phyloP scores from a whole-genome alignment of 2,888 invertebrate genomes.

The Patella caerulea region DNA sequence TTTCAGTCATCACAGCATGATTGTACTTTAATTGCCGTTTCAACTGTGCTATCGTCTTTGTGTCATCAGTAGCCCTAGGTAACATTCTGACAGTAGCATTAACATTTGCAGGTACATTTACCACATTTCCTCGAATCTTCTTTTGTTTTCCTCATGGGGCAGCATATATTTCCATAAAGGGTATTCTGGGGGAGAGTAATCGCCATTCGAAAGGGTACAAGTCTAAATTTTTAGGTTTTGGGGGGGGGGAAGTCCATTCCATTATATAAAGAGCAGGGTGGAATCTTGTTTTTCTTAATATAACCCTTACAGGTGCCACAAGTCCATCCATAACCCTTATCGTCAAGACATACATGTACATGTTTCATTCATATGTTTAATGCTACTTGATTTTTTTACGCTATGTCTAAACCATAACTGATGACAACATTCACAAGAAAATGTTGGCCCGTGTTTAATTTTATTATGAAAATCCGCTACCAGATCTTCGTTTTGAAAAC shows the following conservation, averaged over 20 bases:
- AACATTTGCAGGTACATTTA: slow-evolving; percentile 11
- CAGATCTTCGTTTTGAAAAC: too few species aligned
- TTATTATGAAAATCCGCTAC: too few species aligned
- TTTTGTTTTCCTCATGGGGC: not conserved
- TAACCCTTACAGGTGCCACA: not conserved
- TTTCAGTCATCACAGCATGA: not conserved
- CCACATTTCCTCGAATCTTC: not conserved
- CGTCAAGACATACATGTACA: not conserved
- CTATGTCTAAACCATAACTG: too few species aligned
- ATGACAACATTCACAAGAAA: too few species aligned
- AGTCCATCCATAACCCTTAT: not conserved
- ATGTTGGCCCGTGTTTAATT: too few species aligned
- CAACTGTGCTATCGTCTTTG: slow-evolving; percentile 13
- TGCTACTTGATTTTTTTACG: not conserved
- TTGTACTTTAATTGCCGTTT: slow-evolving; percentile 5
- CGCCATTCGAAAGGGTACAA: not conserved
- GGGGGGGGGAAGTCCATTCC: not conserved
- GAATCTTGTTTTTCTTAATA: not conserved
- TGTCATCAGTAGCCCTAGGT: slow-evolving; percentile 1
- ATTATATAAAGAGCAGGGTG: not conserved
- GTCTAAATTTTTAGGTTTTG: not conserved
- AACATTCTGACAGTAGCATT: not conserved
- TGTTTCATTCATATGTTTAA: not conserved
- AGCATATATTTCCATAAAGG: not conserved
- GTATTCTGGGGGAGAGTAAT: not conserved